Conservation (phyloP, 2,797 vertebrate genomes). For the Argyrosomus regius region DNA sequence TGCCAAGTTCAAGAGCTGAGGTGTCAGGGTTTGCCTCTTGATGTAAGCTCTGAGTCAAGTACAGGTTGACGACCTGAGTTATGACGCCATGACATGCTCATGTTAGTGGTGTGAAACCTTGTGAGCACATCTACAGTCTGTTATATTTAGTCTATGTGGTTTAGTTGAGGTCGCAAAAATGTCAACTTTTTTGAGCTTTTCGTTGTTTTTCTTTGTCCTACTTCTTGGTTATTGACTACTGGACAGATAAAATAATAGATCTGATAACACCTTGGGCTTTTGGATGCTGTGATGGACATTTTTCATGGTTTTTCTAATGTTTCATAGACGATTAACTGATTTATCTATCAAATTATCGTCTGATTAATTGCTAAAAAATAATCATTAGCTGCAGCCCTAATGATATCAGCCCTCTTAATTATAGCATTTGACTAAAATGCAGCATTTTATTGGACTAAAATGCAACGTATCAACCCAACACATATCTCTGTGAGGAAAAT, state of each 20-base stretch:
- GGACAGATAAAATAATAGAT: not conserved
- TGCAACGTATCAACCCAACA: not conserved
- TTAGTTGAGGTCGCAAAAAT: too few relatives aligned
- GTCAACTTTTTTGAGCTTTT: too few relatives aligned
- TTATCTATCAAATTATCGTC: too few relatives aligned
- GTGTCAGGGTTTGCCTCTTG: conserved; percentile 26
- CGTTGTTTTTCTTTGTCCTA: not conserved
- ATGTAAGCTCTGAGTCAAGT: conserved; percentile 12
- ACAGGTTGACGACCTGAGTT: not conserved
- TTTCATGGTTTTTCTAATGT: not conserved
- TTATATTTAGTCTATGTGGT: not conserved
- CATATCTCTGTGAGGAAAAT: not conserved
- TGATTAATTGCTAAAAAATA: too few relatives aligned
- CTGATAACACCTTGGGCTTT: not conserved
- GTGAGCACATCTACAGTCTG: not conserved
- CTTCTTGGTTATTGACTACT: not conserved
- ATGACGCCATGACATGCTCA: not conserved
- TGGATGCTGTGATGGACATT: not conserved
- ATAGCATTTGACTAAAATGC: not conserved
- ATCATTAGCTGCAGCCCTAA: not conserved
- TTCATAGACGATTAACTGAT: not conserved
- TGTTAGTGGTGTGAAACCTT: conserved; percentile 10
- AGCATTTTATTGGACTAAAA: not conserved
- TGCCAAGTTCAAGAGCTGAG: conserved; percentile 10
- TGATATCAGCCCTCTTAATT: not conserved